Base-by-base conservation (phyloP, 2,888 invertebrate species). In the Eucera pruinosa region DNA sequence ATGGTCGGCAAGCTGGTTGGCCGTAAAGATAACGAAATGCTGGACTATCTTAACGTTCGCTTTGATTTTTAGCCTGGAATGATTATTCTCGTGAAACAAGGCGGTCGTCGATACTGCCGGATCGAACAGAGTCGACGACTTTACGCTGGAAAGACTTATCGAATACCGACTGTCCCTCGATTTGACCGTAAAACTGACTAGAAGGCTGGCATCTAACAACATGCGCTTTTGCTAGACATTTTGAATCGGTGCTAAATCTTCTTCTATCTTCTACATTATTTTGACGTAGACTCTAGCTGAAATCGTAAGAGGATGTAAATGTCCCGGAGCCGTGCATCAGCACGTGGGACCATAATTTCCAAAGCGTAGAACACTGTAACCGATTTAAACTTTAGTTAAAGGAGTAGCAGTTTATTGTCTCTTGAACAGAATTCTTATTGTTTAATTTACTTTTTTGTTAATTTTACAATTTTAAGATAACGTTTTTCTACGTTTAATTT, bases 11-110 rank as follows among this genome's bases (percentile, higher is more conserved):
- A 78, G 81, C 83, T 78, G 80, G 73, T 58, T 25, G 82, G 84
- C 79, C 83, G 82, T 90, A 89, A 89, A 90, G 90, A 90, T 90
- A 90, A 88, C 83, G 81, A 87, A 89, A 90, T 84, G 74, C 82
- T 78, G 69, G 71, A 76, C 78, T 86, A 84, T 85, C 81, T 83
- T 83, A 82, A 86, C 77, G 84, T 81, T 78, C 81, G 65, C 80
- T 82, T 86, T 80, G 84, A 87, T 83, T 87, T 88, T 88, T 87
- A 80, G 70, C 50, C 62, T 55, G 27, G 45, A 43, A 74, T 47
- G 81, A 83, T 83, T 72, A 72, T 77, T 70, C 74, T 43, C 54
- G 45, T 45, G 66, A 33, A 57, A 62, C 73, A 60, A 30, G 64
- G 15, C 64, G 58, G 50, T 50, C 65, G 57, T 74, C 74, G 71